These are phyloP conservation scores for Dicrurus megarhynchus DNA, from an alignment of 2,113 vertebrate species.

Conservation along the genomic window DNA sequence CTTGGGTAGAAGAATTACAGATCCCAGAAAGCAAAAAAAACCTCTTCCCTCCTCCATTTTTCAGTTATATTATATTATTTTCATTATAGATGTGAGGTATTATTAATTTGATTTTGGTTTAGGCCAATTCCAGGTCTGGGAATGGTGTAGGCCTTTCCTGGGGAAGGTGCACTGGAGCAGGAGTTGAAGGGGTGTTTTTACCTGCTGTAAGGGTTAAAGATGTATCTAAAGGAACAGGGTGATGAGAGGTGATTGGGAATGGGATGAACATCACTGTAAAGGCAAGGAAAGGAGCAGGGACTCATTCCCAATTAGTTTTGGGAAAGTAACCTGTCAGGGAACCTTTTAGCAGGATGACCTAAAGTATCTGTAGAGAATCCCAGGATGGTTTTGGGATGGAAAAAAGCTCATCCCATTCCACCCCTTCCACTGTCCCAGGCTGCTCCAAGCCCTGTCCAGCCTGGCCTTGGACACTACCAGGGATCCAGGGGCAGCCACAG, in stretches of 20 bases:
- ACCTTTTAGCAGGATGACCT: background rate
- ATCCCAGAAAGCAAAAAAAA: background rate
- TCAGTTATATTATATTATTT: background rate
- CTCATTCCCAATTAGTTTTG: background rate
- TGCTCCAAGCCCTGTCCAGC: background rate
- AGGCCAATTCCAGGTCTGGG: background rate
- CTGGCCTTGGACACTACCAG: background rate
- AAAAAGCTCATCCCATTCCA: rapidly evolving
- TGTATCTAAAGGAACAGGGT: background rate
- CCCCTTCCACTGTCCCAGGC: background rate
- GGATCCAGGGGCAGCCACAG: background rate
- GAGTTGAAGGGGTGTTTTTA: background rate
- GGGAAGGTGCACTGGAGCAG: background rate
- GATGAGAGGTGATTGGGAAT: background rate
- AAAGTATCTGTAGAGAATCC: rapidly evolving
- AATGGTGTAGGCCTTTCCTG: background rate
- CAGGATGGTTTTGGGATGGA: background rate
- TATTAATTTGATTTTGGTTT: background rate
- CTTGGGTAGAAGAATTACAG: background rate
- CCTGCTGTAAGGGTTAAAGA: background rate
- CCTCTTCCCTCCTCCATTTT: background rate
- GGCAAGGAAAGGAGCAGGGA: background rate
- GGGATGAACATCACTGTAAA: background rate
- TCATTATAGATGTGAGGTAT: rapidly evolving
- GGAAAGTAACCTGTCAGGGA: too few species aligned